Evolutionary conservation across 64 coral and sea anemone species (phyloP), one percentile per base, ranked within the genome.

Genomic region (Trachythela sp.): DNA sequence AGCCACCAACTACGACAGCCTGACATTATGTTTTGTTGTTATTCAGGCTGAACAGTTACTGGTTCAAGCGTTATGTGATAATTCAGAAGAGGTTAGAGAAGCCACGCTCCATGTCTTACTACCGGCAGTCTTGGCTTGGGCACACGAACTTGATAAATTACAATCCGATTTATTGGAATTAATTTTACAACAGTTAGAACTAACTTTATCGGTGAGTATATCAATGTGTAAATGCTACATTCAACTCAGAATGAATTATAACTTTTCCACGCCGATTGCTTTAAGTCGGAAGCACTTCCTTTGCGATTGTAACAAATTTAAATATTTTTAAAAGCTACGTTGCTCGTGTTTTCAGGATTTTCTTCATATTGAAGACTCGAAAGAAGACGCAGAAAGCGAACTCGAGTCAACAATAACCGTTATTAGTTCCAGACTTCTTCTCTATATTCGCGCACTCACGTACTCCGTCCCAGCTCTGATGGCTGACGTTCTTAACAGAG

Each of bases 381-480:
- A 60, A 49, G 67, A 48, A 22, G 89, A 86, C 36, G 89, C 84
- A 8, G 48, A 76, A 9, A 84, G 52, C 31, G 91, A 92, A 29
- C 90, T 94, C 38, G 40, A 91, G 30, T 88, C 42, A 60, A 86
- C 83, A 31, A 35, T 94, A 58, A 85, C 92, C 17, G 88, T 54
- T 4, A 89, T 97, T 60, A 86, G 89, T 20, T 88, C 56, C 42
- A 88, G 91, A 33, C 43, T 92, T 41, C 71, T 88, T 48, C 92
- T 93, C 2, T 94, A 75, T 87, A 17, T 97, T 68, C 80, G 92
- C 8, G 93, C 94, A 20, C 45, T 97, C 24, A 92, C 91, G 31
- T 72, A 91, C 29, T 77, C 94, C 77, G 87, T 97, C 39, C 95
- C 95, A 17, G 94, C 92, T 48, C 86, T 97, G 43, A 94, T 97